Evolutionary conservation across 2,113 vertebrate genomes (phyloP), one percentile per base, ranked within the genome.

Genomic region (Psephotus haematonotus): DNA sequence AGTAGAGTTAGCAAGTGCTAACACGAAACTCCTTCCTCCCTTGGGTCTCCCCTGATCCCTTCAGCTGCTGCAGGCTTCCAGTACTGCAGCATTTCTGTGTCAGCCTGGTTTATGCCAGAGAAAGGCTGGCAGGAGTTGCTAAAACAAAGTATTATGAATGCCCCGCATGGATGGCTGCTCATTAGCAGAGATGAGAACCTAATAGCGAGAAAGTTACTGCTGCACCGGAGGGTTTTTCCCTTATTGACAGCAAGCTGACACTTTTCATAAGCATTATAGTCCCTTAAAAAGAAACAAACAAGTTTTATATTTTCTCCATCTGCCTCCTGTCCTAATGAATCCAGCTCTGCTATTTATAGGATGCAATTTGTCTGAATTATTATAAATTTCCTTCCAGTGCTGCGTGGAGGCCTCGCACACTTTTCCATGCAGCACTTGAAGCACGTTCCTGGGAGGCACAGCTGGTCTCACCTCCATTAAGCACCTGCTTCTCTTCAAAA

Each of bases 401-500:
- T 90, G 79, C 37, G 33, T 29, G 82, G 88, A 95, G 47, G 64
- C 80, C 79, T 86, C 0, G 1, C 68, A 89, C 75, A 29, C 63
- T 88, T 94, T 95, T 52, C 83, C 91, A 74, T 27, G 74, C 88
- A 95, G 93, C 1, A 35, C 86, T 95, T 84, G 37, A 39, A 75
- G 91, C 87, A 50, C 10, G 1, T 90, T 92, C 90, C 87, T 91
- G 85, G 87, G 94, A 96, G 85, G 93, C 92, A 95, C 97, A 97
- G 95, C 94, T 97, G 96, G 92, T 93, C 89, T 84, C 50, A 69
- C 94, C 78, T 95, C 89, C 95, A 97, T 96, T 97, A 97, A 95
- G 77, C 96, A 97, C 95, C 95, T 96, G 91, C 81, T 97, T 94
- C 87, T 95, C 94, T 96, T 95, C 96, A 89, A 91, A 95, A 96